Percentiles rank a stretch among this genome's conserved stretches.
Evolutionary conservation across 2,797 vertebrate species (phyloP).

Genomic region (Vipera latastei): DNA sequence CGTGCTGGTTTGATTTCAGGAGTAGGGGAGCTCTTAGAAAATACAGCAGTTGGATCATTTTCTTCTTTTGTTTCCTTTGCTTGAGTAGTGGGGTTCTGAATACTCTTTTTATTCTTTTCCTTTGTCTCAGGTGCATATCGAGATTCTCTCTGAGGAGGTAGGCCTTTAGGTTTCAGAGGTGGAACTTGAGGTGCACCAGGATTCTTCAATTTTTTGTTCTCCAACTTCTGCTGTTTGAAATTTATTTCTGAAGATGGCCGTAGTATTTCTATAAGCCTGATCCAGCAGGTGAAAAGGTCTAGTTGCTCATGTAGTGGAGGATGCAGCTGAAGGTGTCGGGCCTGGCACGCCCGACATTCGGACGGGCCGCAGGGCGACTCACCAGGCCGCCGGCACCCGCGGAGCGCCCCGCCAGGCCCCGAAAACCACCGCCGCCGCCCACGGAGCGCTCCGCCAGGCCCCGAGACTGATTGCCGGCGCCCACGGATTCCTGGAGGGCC

Average conservation of each 20-base stretch:
- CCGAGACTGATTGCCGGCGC: no score
- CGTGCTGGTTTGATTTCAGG: no score
- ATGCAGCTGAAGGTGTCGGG: slow-evolving; percentile 67
- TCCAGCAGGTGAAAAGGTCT: slow-evolving; percentile 60
- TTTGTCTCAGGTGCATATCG: background rate
- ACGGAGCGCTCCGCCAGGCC: no score
- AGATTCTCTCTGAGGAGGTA: background rate
- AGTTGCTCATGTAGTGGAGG: slow-evolving; percentile 28
- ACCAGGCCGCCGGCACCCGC: no score
- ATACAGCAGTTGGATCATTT: background rate
- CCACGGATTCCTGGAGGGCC: no score
- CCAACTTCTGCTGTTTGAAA: background rate
- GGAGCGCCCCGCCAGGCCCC: no score
- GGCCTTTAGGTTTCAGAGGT: background rate
- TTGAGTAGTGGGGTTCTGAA: background rate
- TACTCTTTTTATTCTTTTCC: background rate
- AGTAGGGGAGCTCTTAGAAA: background rate
- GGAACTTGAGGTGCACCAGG: background rate
- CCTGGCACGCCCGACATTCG: no score
- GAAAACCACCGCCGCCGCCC: no score
- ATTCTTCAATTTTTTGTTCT: background rate
- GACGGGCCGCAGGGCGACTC: no score
- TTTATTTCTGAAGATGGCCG: slow-evolving; percentile 34
- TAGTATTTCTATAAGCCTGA: slow-evolving; percentile 59
- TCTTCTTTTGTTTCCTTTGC: background rate